A percentile compares a stretch with the other conserved stretches of the same genome.
Evolutionary conservation across 2,113 vertebrate species (phyloP).

Genomic region (Sialia sialis): DNA sequence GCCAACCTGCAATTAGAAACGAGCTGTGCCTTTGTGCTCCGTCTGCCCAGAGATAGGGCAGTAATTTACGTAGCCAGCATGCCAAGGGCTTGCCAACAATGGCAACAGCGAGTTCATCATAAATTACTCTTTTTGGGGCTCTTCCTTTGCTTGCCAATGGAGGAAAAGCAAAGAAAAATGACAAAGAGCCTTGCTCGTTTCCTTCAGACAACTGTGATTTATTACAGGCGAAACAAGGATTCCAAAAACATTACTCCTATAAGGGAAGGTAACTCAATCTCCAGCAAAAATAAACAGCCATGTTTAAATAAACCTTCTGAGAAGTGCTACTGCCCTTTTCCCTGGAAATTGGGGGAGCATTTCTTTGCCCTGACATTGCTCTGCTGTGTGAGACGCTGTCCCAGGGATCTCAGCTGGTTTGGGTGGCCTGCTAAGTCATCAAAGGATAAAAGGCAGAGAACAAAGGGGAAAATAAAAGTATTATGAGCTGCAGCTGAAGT

Average conservation of each 20-base stretch:
- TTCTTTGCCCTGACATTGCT: neutral
- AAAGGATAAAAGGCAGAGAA: neutral
- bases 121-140: neutral
- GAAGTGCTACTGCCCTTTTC: neutral
- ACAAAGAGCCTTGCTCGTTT: neutral
- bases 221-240: neutral
- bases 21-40: neutral
- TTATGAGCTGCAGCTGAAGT: conserved; percentile 1
- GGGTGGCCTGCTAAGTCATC: neutral
- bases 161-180: neutral
- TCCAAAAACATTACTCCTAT: conserved; percentile 10
- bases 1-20: neutral
- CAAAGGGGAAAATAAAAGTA: neutral
- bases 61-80: neutral
- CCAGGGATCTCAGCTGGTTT: neutral
- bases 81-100: neutral
- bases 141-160: neutral
- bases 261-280: conserved; percentile 41
- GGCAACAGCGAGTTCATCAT: neutral
- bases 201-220: conserved; percentile 33
- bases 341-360: neutral
- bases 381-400: neutral
- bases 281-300: conserved; percentile 40
- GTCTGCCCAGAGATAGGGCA: conserved; percentile 11
- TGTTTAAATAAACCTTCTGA: conserved; percentile 19